Base-by-base conservation (phyloP, 2,797 vertebrate genomes). In the Todus mexicanus region DNA sequence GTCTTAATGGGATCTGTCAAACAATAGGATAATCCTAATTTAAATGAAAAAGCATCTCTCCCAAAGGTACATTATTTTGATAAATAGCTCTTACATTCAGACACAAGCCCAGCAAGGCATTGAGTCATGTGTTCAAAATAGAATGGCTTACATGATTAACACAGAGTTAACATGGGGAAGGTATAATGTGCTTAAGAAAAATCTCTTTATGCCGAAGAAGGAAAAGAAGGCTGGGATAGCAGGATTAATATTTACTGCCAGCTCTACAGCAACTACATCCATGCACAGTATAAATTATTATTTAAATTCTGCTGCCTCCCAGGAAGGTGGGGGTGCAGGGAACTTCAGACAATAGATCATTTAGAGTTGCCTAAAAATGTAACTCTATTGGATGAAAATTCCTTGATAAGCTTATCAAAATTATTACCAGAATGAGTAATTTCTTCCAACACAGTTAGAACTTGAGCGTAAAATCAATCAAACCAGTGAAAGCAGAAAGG, bases 321-420 rank as follows among this genome's bases (percentile, higher is more conserved):
- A 54, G n/a, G 38, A 72, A 60, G 50, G 22, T 31, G 42, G 12
- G 21, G 54, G 37, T 87, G 35, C 25, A 69, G 33, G 27, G 12
- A 94, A 74, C 35, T 40, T 27, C 29, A 50, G n/a, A 85, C 54
- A 91, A 94, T 84, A 80, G 61, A 89, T 93, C 53, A 83, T 56
- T 50, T 45, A 45, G 45, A 77, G 43, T 80, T 77, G 53, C 53
- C 57, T 71, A 65, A 92, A 89, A 90, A 40, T 50, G 47, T 51
- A 72, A 65, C 31, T 68, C 48, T 51, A 7, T 22, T 69, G 38
- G 48, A 92, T 79, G 69, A 80, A 93, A 96, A 92, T 17, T 83
- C 69, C 59, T 69, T 72, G 63, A 85, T 95, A 89, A 92, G 50
- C 73, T 93, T 94, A 90, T 90, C 93, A 92, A 92, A 94, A 94